Evolutionary conservation across 2,113 vertebrate genomes (phyloP), one percentile per base, ranked within the genome.

Genomic region (Monopterus albus): DNA sequence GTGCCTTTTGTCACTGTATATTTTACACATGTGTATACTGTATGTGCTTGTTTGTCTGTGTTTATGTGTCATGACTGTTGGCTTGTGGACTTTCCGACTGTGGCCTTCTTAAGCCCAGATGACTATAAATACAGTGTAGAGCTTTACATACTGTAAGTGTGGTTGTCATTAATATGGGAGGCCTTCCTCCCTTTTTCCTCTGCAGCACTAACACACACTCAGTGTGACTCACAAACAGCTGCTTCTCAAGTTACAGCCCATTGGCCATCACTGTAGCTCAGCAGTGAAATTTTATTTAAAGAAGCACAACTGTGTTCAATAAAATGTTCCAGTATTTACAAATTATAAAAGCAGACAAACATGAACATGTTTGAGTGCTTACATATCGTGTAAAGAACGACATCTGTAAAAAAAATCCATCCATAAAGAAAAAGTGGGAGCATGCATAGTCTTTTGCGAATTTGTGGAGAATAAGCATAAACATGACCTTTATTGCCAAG

Each of bases 81-180:
- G 85, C 73, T 80, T 73, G 50, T 20, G 57, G 75, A 89, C 68
- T 85, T 86, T 87, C 60, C 72, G 18, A 72, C 78, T 49, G 74
- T 20, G 49, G 75, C 70, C 52, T 36, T 59, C 47, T 68, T 56
- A 87, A 87, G 73, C 72, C 73, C 84, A 84, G 76, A 86, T 88
- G 82, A 72, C 67, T 85, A 87, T 84, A 87, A 86, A 88, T 88
- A 87, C 68, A 20, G 47, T 7, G 11, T 39, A 29, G 64, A 65
- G 66, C 69, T 84, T 79, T 83, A 84, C 77, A 81, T 65, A n/a
- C n/a, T n/a, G n/a, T n/a, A 76, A 88, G 84, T 57, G 81, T 68
- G 83, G 81, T 82, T 60, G 61, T 82, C 87, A 87, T 87, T 86
- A 88, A 84, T 86, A 81, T 88, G 86, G 79, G 61, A 33, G 72